Percentiles rank a stretch among this genome's conserved stretches.
phyloP scores from a whole-genome alignment of 2,113 vertebrate genomes.

The Pseudopodoces humilis region DNA sequence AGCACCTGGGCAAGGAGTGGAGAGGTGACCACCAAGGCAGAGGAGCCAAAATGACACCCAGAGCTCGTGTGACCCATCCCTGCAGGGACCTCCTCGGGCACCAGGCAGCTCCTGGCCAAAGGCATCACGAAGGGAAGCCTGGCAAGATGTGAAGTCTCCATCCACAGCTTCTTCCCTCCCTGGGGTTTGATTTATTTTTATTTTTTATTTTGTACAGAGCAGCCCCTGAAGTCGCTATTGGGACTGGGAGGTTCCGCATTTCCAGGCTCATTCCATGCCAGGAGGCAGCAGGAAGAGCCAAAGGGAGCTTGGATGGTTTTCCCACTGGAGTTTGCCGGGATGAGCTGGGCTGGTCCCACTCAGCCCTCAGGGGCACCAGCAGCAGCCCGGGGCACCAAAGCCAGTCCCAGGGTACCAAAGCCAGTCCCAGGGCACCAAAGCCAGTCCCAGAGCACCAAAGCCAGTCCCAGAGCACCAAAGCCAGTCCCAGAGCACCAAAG shows the following conservation, averaged over 20 bases:
- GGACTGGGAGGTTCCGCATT: neutral
- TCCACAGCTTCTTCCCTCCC: neutral
- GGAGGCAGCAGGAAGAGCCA: neutral
- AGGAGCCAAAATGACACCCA: neutral
- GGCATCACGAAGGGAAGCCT: neutral
- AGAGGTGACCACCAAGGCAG: rapidly evolving
- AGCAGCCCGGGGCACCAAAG: too few species aligned
- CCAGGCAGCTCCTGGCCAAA: neutral
- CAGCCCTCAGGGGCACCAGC: neutral
- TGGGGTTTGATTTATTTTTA: rapidly evolving
- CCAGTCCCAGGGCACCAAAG: too few species aligned
- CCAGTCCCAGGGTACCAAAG: too few species aligned
- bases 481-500: too few species aligned
- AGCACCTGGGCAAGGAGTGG: neutral
- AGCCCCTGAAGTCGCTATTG: neutral
- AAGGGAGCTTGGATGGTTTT: neutral
- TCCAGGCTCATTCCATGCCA: rapidly evolving
- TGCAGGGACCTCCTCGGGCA: neutral
- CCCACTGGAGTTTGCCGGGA: neutral
- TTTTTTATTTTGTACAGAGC: neutral
- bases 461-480: too few species aligned
- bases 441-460: too few species aligned
- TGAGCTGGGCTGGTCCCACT: neutral
- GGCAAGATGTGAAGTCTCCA: neutral
- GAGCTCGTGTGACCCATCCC: rapidly evolving